Percentiles rank a stretch among this genome's conserved stretches.
These are phyloP conservation scores for Drosophila prolongata DNA, from an alignment of 2,888 invertebrate genomes.

Conservation along the genomic window DNA sequence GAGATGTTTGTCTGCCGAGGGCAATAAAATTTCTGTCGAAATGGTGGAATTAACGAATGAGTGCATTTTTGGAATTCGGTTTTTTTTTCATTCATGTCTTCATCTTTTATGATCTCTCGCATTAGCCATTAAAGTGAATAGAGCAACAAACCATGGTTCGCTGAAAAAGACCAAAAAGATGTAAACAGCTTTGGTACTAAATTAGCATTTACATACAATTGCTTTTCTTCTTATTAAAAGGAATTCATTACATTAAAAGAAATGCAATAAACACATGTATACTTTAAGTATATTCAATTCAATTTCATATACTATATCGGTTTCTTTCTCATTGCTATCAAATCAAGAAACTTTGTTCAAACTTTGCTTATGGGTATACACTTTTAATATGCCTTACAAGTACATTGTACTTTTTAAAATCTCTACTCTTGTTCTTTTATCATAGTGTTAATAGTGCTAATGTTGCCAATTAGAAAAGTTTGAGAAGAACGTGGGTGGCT, in stretches of 20 bases:
- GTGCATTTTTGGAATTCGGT: conserved; percentile 16
- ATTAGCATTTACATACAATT: neutral
- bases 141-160: conserved; percentile 13
- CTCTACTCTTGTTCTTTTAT: too few relatives aligned
- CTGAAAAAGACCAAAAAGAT: conserved; percentile 15
- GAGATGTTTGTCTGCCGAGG: conserved; percentile 7
- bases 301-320: neutral
- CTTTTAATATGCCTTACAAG: too few relatives aligned
- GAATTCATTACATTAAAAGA: too few relatives aligned
- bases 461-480: conserved; percentile 4
- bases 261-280: too few relatives aligned
- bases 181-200: conserved; percentile 10
- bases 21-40: conserved; percentile 10
- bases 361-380: too few relatives aligned
- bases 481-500: conserved; percentile 2
- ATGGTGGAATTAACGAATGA: conserved; percentile 17
- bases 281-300: neutral
- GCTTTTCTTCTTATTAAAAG: too few relatives aligned
- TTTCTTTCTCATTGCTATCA: neutral
- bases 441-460: conserved; percentile 12
- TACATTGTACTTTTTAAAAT: too few relatives aligned
- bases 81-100: conserved; percentile 19
- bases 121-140: conserved; percentile 21
- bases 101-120: conserved; percentile 12
- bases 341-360: too few relatives aligned